Evolutionary conservation across 2,888 invertebrate species (phyloP).

Genomic region (Schizotus pectinicornis): DNA sequence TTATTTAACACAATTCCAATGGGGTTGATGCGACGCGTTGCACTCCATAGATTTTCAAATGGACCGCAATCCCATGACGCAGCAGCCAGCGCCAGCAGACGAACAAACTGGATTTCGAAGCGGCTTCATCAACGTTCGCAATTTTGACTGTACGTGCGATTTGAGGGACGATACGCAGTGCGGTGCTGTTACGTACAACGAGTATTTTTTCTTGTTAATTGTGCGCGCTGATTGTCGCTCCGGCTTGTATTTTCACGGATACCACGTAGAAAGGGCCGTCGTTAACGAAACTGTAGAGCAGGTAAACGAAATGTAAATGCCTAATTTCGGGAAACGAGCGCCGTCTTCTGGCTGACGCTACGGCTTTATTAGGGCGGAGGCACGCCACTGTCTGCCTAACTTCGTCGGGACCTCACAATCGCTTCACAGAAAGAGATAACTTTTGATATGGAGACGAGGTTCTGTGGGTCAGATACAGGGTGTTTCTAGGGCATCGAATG

Average conservation of each 20-base stretch:
- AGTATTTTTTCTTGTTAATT: slow-evolving; percentile 11
- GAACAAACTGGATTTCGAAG: not conserved
- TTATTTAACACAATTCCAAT: slow-evolving; percentile 39
- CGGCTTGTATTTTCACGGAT: not conserved
- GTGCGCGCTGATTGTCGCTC: slow-evolving; percentile 16
- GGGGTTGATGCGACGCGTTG: slow-evolving; percentile 36
- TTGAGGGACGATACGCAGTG: not conserved
- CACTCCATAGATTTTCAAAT: slow-evolving; percentile 40
- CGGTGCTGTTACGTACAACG: not conserved
- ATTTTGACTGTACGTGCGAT: slow-evolving; percentile 2
- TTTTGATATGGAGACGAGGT: too few species aligned
- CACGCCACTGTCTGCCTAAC: too few species aligned
- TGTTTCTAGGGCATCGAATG: too few species aligned
- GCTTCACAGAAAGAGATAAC: too few species aligned
- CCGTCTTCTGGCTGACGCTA: too few species aligned
- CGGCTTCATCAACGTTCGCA: too few species aligned
- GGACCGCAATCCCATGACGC: slow-evolving; percentile 44
- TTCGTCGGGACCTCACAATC: too few species aligned
- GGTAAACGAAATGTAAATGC: slow-evolving; percentile 24
- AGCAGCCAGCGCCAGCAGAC: slow-evolving; percentile 29
- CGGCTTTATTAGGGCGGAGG: too few species aligned
- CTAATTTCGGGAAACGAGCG: slow-evolving; percentile 5
- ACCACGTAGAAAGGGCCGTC: slow-evolving; percentile 9
- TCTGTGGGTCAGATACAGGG: too few species aligned
- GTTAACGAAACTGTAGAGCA: slow-evolving; percentile 19